Conservation (phyloP, 2,797 vertebrate genomes). For the Halcyon chelicuti region DNA sequence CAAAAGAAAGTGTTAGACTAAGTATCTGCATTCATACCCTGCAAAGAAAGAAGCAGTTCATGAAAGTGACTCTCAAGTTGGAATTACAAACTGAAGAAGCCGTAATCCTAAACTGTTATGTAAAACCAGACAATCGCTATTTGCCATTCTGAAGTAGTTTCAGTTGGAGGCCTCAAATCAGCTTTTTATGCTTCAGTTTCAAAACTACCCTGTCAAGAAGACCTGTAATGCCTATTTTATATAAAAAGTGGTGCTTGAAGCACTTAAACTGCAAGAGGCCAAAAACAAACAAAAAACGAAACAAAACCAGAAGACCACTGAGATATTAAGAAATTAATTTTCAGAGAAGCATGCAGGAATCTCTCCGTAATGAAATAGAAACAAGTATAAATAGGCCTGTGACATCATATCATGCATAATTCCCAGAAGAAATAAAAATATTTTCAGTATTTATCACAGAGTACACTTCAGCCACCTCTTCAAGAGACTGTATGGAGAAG, state of each 20-base stretch:
- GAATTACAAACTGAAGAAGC: neutral
- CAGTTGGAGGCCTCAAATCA: neutral
- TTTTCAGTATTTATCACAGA: neutral
- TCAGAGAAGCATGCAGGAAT: neutral
- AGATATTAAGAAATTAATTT: neutral
- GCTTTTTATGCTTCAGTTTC: neutral
- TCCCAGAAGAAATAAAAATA: neutral
- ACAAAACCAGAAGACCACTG: neutral
- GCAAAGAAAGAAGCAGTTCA: neutral
- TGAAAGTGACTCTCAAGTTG: neutral
- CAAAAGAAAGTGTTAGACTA: neutral
- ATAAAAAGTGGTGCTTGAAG: neutral
- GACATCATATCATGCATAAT: neutral
- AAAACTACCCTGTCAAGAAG: neutral
- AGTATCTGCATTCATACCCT: neutral
- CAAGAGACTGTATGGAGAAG: neutral
- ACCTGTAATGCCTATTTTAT: neutral
- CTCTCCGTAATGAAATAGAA: neutral
- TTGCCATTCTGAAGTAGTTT: neutral
- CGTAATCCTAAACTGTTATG: neutral
- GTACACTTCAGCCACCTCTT: neutral
- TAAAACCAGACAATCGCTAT: accelerated
- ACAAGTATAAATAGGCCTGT: neutral
- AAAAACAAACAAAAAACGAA: neutral
- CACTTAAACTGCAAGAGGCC: neutral